Evolutionary conservation across 1,140 invertebrate species (phyloP).

Genomic region (Neodiprion lecontei): DNA sequence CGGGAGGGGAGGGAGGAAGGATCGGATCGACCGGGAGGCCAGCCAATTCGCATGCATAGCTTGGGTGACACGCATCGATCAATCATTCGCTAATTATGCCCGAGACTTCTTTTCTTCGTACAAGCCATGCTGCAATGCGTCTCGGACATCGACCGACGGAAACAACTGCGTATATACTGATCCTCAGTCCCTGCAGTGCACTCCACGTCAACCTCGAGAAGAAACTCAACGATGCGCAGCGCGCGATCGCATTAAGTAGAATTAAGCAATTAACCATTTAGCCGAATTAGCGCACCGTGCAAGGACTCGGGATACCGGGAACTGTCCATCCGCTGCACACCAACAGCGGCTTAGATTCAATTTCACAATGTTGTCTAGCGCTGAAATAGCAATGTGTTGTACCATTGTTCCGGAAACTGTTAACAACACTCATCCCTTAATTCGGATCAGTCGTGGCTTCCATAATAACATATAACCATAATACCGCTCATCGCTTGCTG

Average conservation of each 20-base stretch:
- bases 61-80: constrained; percentile 56
- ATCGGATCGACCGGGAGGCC: constrained; percentile 20
- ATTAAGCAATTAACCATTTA: constrained; percentile 58
- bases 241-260: constrained; percentile 47
- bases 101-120: constrained; percentile 55
- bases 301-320: too few species aligned
- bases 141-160: constrained; percentile 36
- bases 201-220: constrained; percentile 22
- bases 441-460: too few species aligned
- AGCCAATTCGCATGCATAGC: constrained; percentile 51
- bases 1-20: constrained; percentile 18
- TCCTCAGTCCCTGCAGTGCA: background rate
- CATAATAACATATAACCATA: too few species aligned
- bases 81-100: constrained; percentile 61
- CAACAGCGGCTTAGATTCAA: too few species aligned
- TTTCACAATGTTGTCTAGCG: too few species aligned
- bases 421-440: too few species aligned
- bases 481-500: too few species aligned
- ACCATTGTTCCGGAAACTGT: too few species aligned
- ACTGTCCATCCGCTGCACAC: too few species aligned
- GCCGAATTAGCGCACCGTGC: constrained; percentile 50
- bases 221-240: constrained; percentile 33
- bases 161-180: background rate
- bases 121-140: constrained; percentile 20
- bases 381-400: too few species aligned